phyloP scores from a whole-genome alignment of 2,113 vertebrate genomes.

The Drymodes brunneopygia region DNA sequence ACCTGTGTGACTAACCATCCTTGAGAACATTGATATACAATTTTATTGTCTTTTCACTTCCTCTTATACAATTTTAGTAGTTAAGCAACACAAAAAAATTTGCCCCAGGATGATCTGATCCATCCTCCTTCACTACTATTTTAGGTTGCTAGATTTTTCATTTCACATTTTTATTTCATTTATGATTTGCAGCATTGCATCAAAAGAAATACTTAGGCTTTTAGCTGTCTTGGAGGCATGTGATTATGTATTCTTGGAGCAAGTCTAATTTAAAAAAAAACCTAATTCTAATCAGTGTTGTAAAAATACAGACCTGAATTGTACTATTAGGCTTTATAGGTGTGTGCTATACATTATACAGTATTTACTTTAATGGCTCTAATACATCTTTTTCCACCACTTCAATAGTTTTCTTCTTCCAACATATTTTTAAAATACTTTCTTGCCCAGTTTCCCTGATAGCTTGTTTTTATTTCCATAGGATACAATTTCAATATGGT shows the following conservation, averaged over 20 bases:
- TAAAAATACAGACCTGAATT: background rate
- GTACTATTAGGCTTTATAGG: background rate
- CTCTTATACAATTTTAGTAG: slow-evolving; percentile 5
- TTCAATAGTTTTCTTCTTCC: background rate
- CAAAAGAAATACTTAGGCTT: background rate
- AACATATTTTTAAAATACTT: background rate
- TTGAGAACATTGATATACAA: slow-evolving; percentile 1
- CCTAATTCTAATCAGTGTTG: background rate
- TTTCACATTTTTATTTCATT: background rate
- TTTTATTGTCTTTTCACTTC: slow-evolving; percentile 4
- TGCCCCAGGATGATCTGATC: background rate
- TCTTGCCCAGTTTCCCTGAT: background rate
- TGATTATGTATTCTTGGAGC: background rate
- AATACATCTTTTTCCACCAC: background rate
- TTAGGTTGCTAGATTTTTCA: background rate
- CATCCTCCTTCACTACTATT: background rate
- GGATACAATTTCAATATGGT: background rate
- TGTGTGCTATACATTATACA: background rate
- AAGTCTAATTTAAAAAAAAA: background rate
- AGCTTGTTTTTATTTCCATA: background rate
- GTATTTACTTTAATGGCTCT: background rate
- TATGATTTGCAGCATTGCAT: background rate
- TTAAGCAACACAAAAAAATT: background rate
- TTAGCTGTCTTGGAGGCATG: background rate
- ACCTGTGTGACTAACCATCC: slow-evolving; percentile 24